phyloP scores from a whole-genome alignment of 2,113 vertebrate species.

The Podarcis cretensis region DNA sequence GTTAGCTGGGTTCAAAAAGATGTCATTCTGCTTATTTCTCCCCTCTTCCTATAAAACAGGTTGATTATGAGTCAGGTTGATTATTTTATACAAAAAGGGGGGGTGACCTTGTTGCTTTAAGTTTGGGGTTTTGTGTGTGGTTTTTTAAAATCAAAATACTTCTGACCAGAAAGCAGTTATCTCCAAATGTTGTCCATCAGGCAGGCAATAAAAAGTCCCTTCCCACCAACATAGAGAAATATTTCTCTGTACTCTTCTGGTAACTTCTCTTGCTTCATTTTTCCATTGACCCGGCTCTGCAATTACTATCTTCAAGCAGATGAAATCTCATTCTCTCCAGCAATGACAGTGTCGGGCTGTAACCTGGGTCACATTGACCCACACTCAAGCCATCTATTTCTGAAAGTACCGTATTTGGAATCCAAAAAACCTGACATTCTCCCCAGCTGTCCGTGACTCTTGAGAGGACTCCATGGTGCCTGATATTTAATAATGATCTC shows the following conservation, averaged over 20 bases:
- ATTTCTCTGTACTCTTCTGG: not conserved
- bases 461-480: not conserved
- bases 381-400: not conserved
- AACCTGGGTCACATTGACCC: constrained; percentile 9
- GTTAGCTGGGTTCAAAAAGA: not conserved
- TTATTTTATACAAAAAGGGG: not conserved
- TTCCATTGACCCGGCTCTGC: not conserved
- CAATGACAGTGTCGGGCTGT: not conserved
- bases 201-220: too few relatives aligned
- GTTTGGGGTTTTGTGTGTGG: too few relatives aligned
- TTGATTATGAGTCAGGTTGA: not conserved
- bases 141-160: not conserved
- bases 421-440: not conserved
- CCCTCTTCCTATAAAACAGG: not conserved
- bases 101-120: not conserved
- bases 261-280: not conserved
- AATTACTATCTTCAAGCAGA: not conserved
- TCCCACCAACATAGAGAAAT: not conserved
- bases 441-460: not conserved
- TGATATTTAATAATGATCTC: not conserved
- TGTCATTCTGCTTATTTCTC: not conserved
- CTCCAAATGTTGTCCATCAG: not conserved
- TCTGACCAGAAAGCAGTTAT: not conserved
- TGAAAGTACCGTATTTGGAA: not conserved
- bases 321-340: not conserved